Evolutionary conservation across 2,888 invertebrate genomes (phyloP), one percentile per base, ranked within the genome.

Genomic region (Cheilosia pagana): DNA sequence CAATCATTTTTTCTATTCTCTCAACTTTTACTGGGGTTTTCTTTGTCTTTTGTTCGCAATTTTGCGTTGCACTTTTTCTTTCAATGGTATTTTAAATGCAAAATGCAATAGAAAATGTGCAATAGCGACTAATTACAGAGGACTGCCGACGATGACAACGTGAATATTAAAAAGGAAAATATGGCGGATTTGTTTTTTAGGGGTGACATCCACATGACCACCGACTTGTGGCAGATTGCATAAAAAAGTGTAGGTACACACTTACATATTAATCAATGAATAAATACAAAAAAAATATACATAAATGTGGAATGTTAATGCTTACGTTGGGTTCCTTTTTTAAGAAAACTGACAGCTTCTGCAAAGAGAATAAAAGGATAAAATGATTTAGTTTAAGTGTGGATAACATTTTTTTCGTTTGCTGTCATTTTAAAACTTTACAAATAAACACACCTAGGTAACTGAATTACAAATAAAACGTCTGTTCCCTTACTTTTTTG

Each of bases 61-160:
- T 53, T 12, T 35, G 35, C 53, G 25, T 71, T 81, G 65, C 81
- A 85, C 75, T 85, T 85, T 85, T 85, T 71, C 85, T 81, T 85
- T 81, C 85, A 23, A 81, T 81, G 85, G 75, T 60, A 85, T 85
- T 81, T 71, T 70, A 85, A 81, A 71, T 67, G 55, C 85, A 75
- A 85, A 81, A 71, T 67, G 55, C 85, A 75, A 81, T 81, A 81
- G 85, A 85, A 81, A 85, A 75, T 83, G 57, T 79, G 74, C 79
- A 79, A 79, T 68, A 55, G 62, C 25, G 28, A 28, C 57, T 76
- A 60, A 71, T 75, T 81, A 63, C 25, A 59, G 60, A 25, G 35
- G 39, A 55, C 53, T 25, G 28, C 28, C 16, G 8, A 45, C 19
- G 3, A 12, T 8, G 14, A 23, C 43, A 28, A 19, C 10, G 43